Percentiles rank a stretch among this genome's conserved stretches.
Conservation (phyloP, 2,888 invertebrate genomes). For the Tachina fera region DNA sequence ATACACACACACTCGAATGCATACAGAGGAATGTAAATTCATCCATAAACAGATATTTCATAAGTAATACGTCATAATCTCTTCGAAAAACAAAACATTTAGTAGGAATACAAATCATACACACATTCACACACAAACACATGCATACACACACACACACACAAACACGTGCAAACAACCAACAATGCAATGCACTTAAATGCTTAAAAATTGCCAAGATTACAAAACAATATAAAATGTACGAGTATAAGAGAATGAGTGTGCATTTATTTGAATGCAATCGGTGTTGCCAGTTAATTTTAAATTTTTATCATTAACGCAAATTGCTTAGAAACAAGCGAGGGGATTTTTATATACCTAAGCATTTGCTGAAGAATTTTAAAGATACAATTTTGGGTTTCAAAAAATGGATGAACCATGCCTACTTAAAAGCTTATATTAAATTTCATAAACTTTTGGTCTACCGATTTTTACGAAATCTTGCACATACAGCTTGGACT, state of each 20-base stretch:
- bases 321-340: background rate
- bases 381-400: too few relatives aligned
- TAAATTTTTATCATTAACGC: background rate
- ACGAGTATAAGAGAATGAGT: conserved; percentile 39
- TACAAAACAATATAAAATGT: background rate
- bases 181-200: conserved; percentile 15
- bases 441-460: too few relatives aligned
- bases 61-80: conserved; percentile 64
- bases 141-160: too few relatives aligned
- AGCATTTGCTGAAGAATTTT: too few relatives aligned
- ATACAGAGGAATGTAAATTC: conserved; percentile 2
- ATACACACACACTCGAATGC: background rate
- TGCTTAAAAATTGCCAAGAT: conserved; percentile 22
- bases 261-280: background rate
- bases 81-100: conserved; percentile 58
- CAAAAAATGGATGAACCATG: too few relatives aligned
- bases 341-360: too few relatives aligned
- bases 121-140: background rate
- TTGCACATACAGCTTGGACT: too few relatives aligned
- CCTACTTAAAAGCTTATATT: too few relatives aligned
- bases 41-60: conserved; percentile 60
- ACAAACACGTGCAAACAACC: too few relatives aligned
- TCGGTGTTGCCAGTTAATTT: background rate
- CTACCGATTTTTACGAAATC: too few relatives aligned
- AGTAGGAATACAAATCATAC: conserved; percentile 21